phyloP scores from a whole-genome alignment of 2,797 vertebrate species.

The Sebastes kiyomatsui region DNA sequence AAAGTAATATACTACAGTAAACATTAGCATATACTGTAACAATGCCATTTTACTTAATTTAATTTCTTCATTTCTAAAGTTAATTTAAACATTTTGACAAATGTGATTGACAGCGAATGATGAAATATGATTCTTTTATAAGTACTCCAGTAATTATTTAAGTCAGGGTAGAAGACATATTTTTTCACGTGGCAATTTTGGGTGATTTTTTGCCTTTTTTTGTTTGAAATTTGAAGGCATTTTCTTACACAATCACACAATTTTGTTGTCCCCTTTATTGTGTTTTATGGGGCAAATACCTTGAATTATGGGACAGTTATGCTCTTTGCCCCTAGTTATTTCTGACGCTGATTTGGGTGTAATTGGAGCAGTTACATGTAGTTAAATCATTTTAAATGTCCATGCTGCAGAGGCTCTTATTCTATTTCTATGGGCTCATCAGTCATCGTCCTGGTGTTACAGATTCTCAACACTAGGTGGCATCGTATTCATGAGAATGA shows the following conservation, averaged over 20 bases:
- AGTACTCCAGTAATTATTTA: not conserved
- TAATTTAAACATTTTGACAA: not conserved
- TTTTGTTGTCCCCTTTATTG: not conserved
- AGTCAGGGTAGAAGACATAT: rapidly evolving
- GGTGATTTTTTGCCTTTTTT: no score
- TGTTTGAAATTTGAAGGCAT: no score
- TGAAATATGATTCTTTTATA: not conserved
- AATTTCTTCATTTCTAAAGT: not conserved
- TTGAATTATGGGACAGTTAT: no score
- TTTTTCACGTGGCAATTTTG: rapidly evolving
- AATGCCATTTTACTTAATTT: not conserved
- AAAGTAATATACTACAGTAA: not conserved
- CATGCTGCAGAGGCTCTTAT: not conserved
- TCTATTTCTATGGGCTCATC: not conserved
- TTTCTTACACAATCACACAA: not conserved
- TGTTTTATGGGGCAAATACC: not conserved
- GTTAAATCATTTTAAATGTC: not conserved
- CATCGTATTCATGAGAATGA: slow-evolving; percentile 21
- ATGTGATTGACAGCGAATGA: not conserved
- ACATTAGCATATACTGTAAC: not conserved
- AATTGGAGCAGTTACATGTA: not conserved
- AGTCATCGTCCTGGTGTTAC: not conserved
- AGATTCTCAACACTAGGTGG: slow-evolving; percentile 67
- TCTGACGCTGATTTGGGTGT: not conserved
- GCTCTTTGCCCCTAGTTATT: not conserved